Evolutionary conservation across 23 tunicate genomes (phyloP), one percentile per base, ranked within the genome.

Genomic region (Ascidia mentula): DNA sequence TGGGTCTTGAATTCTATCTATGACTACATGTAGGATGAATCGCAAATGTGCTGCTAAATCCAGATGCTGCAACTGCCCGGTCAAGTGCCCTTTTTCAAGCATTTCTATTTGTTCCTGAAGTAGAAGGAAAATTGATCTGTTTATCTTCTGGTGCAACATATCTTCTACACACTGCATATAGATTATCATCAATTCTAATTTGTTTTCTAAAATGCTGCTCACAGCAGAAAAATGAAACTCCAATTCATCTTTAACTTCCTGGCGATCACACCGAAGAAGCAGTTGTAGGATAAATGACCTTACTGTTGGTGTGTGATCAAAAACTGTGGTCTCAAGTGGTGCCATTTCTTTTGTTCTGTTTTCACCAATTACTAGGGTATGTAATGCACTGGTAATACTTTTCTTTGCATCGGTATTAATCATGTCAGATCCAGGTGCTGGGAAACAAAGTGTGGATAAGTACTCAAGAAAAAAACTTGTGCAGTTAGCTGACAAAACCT

Each of bases 241-340:
- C 12, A 85, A 32, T 17, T 61, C 37, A 7, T 45, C 53, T 71
- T 71, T 36, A 3, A 75, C 76, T n/a, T n/a, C n/a, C 17, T 31
- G 69, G 1, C 65, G 65, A 60, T 81, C 38, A 60, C 18, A 81
- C 38, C 81, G 32, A 7, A 87, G 77, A 46, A 87, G 40, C n/a
- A 87, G 36, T 32, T 87, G 86, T 36, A 87, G 60, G 69, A 87
- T 75, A 40, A 75, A 80, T 32, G 86, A 80, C 31, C 86, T 53
- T 32, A 87, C 77, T 22, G 85, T 87, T 37, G 85, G 85, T 34
- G 76, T 87, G 76, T 80, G 70, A 75, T 87, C 92, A 76, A 87
- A 75, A 8, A 30, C 45, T 53, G 75, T 71, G 1, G 79, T 20
- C n/a, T 76, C 46, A 15, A 76, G 37, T 36, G 89, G 82, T 3